Percentiles rank a stretch among this genome's conserved stretches.
Conservation (phyloP, 2,113 vertebrate species). For the Chamaea fasciata region DNA sequence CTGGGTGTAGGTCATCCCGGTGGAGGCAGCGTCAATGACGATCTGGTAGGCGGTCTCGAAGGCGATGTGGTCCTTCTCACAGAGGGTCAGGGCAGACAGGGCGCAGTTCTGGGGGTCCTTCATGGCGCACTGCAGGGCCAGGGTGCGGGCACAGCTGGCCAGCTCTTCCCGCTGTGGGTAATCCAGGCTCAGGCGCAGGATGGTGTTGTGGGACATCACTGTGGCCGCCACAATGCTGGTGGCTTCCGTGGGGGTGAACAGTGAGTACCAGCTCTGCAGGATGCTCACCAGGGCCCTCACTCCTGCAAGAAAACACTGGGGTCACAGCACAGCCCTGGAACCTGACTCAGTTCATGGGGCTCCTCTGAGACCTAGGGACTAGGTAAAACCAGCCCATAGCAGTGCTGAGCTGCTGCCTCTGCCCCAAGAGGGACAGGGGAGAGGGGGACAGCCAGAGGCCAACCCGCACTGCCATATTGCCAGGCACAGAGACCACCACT, state of each 20-base stretch:
- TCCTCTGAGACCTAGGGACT: background rate
- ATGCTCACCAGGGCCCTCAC: constrained; percentile 94
- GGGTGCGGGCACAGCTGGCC: constrained; percentile 90
- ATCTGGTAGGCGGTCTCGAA: constrained; percentile 99
- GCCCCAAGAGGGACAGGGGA: background rate
- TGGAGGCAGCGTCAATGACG: constrained; percentile 91
- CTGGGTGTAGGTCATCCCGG: constrained; percentile 95
- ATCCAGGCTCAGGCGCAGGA: constrained; percentile 93
- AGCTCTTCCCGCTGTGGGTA: constrained; percentile 95
- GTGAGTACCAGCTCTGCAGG: constrained; percentile 96
- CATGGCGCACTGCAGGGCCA: constrained; percentile 97
- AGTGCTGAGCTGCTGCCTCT: background rate
- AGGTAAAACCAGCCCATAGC: background rate
- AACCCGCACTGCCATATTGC: background rate
- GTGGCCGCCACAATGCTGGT: constrained; percentile 96
- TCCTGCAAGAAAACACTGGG: constrained; percentile 69
- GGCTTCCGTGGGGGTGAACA: constrained; percentile 97
- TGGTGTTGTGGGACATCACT: constrained; percentile 96
- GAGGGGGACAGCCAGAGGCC: background rate
- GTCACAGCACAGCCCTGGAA: background rate
- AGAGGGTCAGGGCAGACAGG: constrained; percentile 92
- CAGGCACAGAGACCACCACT: background rate
- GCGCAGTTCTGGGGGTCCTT: constrained; percentile 99
- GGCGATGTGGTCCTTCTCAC: constrained; percentile 98
- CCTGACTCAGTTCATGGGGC: fast-evolving